Conservation (phyloP, 2,888 invertebrate species). For the Eubasilissa splendida region DNA sequence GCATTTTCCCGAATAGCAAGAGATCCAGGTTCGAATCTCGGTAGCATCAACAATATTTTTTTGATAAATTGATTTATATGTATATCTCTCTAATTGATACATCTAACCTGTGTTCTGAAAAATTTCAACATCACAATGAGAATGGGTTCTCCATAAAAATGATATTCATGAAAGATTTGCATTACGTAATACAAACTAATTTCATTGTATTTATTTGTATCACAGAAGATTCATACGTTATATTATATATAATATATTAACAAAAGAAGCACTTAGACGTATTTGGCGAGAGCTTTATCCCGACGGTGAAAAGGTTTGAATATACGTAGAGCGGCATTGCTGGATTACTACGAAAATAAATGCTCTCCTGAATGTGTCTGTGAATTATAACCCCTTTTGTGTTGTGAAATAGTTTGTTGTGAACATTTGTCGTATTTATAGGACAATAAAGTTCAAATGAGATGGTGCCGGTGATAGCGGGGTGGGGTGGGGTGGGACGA, state of each 20-base stretch:
- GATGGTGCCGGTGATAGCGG: constrained; percentile 2
- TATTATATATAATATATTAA: background rate
- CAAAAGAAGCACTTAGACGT: background rate
- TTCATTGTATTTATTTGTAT: no score
- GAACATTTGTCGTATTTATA: constrained; percentile 48
- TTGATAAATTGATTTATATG: no score
- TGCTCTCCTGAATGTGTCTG: background rate
- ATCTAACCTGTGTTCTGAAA: no score
- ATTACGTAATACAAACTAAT: no score
- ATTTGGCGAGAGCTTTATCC: background rate
- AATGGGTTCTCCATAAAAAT: no score
- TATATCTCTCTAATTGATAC: no score
- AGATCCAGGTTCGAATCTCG: no score
- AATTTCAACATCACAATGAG: no score
- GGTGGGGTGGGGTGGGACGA: background rate
- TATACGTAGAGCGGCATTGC: background rate
- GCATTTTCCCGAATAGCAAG: no score
- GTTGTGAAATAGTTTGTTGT: constrained; percentile 39
- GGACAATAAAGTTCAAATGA: constrained; percentile 47
- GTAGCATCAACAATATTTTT: no score
- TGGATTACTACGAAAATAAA: constrained; percentile 25
- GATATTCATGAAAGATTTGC: no score
- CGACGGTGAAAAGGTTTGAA: background rate
- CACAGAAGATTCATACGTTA: no score
- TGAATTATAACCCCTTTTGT: constrained; percentile 36